These are phyloP conservation scores for Megalurothrips usitatus DNA, from an alignment of 2,888 invertebrate genomes.

Conservation along the genomic window DNA sequence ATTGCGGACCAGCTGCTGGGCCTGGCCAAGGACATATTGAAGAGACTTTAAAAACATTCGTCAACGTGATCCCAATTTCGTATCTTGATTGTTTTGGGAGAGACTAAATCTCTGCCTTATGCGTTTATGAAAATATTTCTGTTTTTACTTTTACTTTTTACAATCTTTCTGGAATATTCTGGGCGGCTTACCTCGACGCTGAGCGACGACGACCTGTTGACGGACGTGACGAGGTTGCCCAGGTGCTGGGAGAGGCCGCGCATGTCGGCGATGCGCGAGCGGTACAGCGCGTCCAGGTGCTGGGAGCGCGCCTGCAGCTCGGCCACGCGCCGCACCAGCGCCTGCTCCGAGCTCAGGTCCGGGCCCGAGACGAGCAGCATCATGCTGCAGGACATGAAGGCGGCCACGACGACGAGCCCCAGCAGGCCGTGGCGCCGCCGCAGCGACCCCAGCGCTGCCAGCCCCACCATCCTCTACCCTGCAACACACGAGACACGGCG, in stretches of 20 bases:
- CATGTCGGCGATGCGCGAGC: conserved; percentile 71
- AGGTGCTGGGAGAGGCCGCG: conserved; percentile 63
- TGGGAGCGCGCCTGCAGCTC: conserved; percentile 73
- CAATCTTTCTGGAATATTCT: too few species aligned
- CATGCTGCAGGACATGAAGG: conserved; percentile 19
- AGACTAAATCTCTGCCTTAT: too few species aligned
- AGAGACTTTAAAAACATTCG: too few species aligned
- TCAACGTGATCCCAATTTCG: too few species aligned
- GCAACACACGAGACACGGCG: background rate
- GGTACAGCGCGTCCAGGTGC: conserved; percentile 73
- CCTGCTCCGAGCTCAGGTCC: conserved; percentile 61
- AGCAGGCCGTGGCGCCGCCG: conserved; percentile 15
- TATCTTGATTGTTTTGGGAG: too few species aligned
- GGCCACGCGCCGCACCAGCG: conserved; percentile 64
- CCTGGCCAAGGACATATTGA: too few species aligned
- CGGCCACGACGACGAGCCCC: conserved; percentile 10
- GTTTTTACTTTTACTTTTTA: too few species aligned
- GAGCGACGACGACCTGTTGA: conserved; percentile 41
- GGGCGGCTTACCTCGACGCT: conserved; percentile 48
- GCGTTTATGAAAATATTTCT: too few species aligned
- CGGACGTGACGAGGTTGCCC: conserved; percentile 47
- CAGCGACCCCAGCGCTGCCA: conserved; percentile 9
- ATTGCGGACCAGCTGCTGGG: conserved; percentile 32
- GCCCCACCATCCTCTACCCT: conserved; percentile 12
- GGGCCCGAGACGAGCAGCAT: conserved; percentile 38